phyloP scores from a whole-genome alignment of 1,140 invertebrate genomes.

The Drosophila setifemur region DNA sequence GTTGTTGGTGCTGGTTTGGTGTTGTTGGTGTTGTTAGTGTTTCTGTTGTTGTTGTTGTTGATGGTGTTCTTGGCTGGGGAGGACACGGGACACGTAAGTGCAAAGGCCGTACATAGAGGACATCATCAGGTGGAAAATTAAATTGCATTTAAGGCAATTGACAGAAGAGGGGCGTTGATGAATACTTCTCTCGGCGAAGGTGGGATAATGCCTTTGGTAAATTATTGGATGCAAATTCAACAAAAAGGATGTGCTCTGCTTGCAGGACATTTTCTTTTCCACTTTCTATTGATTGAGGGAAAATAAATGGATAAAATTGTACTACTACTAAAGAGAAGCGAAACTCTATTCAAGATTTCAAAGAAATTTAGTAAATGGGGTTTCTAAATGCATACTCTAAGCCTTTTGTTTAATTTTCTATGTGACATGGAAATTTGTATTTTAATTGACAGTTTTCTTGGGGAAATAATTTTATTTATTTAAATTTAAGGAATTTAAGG shows the following conservation, averaged over 20 bases:
- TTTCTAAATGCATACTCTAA: too few relatives aligned
- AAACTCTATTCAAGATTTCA: too few relatives aligned
- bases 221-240: constrained; percentile 24
- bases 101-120: constrained; percentile 35
- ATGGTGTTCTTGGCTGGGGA: background rate
- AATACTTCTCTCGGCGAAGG: background rate
- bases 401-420: too few relatives aligned
- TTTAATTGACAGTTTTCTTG: too few relatives aligned
- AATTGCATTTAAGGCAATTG: constrained; percentile 60
- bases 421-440: too few relatives aligned
- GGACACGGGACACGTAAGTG: constrained; percentile 26
- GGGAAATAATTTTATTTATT: too few relatives aligned
- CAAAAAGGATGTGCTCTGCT: background rate
- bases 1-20: constrained; percentile 13
- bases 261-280: constrained; percentile 10
- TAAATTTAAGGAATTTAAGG: background rate
- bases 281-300: constrained; percentile 5
- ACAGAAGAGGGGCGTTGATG: constrained; percentile 35
- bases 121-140: constrained; percentile 58
- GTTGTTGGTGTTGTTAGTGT: constrained; percentile 13
- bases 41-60: constrained; percentile 17
- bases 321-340: too few relatives aligned
- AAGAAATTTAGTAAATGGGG: too few relatives aligned
- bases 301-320: too few relatives aligned
- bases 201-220: constrained; percentile 3